Base-by-base conservation (phyloP, 2,888 invertebrate genomes). In the Clistopyga incitator region DNA sequence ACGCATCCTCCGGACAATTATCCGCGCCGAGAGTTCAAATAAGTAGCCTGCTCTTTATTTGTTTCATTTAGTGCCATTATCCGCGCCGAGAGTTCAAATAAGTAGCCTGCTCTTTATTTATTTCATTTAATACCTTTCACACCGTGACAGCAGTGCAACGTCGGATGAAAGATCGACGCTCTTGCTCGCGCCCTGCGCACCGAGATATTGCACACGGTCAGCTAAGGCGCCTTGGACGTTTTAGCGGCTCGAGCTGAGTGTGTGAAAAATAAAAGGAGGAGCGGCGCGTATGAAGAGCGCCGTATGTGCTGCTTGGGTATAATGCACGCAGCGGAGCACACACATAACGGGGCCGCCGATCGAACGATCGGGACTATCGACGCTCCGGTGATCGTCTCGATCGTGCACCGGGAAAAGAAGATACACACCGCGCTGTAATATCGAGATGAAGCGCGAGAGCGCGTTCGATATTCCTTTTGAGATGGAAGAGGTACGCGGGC, bases 371-470 rank as follows among this genome's bases (percentile, higher is more conserved):
- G 87, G 84, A 85, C 67, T 88, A 89, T 89, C 90, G 87, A 85
- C 90, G 88, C 90, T 88, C 88, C 89, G 89, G 84, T 87, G 90
- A 91, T 91, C 90, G 89, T n/a, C 87, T 88, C 87, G 89, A 90
- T 90, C 90, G 86, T 86, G 86, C 59, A 42, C 56, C 65, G 65
- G 72, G 50, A 68, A 20, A 20, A n/a, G 70, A 74, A 78, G 72
- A 61, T 29, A 52, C 20, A 74, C 15, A 74, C 20, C 18, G 38
- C 52, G 72, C 42, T 64, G 59, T 50, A 72, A 82, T 79, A 82
- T 82, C 78, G 72, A 61, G 68, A 56, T 34, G 68, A 80, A 47
- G 59, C 64, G 52, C 15, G 59, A 20, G 78, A 56, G 72, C 54
- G 56, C 52, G 68, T 74, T 77, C 78, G 70, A 78, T 72, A 78